Evolutionary conservation across 2,113 vertebrate genomes (phyloP).

Genomic region (Rhodinocichla rosea): DNA sequence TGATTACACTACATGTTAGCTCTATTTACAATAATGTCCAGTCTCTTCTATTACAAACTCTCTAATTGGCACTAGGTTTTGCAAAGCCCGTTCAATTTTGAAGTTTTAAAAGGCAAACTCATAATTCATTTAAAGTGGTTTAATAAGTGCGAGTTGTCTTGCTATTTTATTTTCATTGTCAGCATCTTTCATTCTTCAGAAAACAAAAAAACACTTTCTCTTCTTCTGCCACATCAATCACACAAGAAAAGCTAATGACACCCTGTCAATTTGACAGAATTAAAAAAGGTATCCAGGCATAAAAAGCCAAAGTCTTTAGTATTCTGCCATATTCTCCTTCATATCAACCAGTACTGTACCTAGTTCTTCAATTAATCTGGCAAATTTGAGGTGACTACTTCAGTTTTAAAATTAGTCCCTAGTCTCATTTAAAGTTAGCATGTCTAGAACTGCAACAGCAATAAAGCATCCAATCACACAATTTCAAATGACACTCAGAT

Average conservation of each 20-base stretch:
- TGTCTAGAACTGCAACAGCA: background rate
- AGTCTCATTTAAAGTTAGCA: background rate
- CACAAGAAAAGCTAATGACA: background rate
- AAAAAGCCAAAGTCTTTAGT: background rate
- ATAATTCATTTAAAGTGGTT: background rate
- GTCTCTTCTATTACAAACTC: background rate
- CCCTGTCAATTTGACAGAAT: background rate
- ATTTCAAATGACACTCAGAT: background rate
- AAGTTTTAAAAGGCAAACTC: background rate
- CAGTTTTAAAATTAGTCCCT: background rate
- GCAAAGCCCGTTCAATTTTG: background rate
- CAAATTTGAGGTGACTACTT: background rate
- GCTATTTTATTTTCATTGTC: background rate
- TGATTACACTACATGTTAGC: background rate
- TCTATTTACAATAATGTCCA: background rate
- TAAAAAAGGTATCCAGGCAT: background rate
- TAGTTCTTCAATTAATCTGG: background rate
- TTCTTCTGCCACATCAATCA: background rate
- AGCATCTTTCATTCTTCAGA: background rate
- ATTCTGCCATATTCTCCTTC: background rate
- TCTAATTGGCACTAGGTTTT: background rate
- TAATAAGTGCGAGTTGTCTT: background rate
- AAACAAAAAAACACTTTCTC: background rate
- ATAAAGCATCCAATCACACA: background rate
- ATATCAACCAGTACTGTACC: background rate